A percentile compares a stretch with the other conserved stretches of the same genome.
These are phyloP conservation scores for Lobophora halterata DNA, from an alignment of 2,888 invertebrate species.

Conservation along the genomic window DNA sequence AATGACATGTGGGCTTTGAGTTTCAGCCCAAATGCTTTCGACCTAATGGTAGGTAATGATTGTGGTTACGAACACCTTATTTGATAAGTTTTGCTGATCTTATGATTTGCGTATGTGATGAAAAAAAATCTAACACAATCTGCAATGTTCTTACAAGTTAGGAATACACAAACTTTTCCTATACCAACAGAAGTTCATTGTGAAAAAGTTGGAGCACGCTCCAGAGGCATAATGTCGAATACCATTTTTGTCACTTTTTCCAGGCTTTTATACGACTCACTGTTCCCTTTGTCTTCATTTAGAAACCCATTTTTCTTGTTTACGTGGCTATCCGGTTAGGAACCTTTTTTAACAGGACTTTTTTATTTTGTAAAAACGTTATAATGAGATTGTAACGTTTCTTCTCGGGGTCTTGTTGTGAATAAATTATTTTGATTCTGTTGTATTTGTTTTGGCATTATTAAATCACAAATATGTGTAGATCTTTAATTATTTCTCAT, in stretches of 20 bases:
- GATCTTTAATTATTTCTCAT: no score
- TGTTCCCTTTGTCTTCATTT: slow-evolving; percentile 65
- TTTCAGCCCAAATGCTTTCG: no score
- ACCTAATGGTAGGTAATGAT: no score
- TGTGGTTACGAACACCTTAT: no score
- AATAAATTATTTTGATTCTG: slow-evolving; percentile 11
- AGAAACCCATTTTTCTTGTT: slow-evolving; percentile 62
- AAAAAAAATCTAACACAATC: no score
- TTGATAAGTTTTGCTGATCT: no score
- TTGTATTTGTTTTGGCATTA: not conserved
- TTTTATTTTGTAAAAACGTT: slow-evolving; percentile 24
- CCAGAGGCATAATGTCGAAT: slow-evolving; percentile 44
- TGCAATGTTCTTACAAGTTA: no score
- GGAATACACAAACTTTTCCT: slow-evolving; percentile 23
- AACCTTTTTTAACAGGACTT: slow-evolving; percentile 15
- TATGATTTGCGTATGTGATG: no score
- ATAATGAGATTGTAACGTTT: slow-evolving; percentile 24
- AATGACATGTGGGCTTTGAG: no score
- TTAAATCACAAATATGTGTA: no score
- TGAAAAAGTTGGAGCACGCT: slow-evolving; percentile 41
- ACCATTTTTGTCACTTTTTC: slow-evolving; percentile 53
- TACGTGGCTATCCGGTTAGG: slow-evolving; percentile 51
- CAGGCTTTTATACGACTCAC: slow-evolving; percentile 42
- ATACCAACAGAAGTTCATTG: slow-evolving; percentile 29
- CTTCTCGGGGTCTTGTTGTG: slow-evolving; percentile 4